phyloP scores from a whole-genome alignment of 2,113 vertebrate genomes.

The Halichoerus grypus region DNA sequence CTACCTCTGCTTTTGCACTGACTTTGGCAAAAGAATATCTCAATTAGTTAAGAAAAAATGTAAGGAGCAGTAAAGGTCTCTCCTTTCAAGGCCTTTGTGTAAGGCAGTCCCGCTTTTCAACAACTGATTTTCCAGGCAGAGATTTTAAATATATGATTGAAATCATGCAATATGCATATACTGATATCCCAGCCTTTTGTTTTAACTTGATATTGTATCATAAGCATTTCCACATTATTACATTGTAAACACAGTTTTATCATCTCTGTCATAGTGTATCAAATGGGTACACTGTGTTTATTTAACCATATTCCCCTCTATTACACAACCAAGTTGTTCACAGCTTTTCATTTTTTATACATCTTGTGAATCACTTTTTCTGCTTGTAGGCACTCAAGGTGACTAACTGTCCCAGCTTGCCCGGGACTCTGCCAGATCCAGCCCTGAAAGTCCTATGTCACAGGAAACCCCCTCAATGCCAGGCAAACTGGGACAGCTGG shows the following conservation, averaged over 20 bases:
- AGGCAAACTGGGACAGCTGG: not conserved
- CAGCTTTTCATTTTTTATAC: not conserved
- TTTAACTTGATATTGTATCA: not conserved
- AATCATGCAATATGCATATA: not conserved
- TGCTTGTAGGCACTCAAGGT: not conserved
- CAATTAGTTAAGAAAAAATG: not conserved
- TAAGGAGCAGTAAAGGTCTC: no score
- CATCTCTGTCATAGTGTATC: not conserved
- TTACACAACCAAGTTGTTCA: not conserved
- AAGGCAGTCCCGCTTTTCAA: not conserved
- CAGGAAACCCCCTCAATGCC: not conserved
- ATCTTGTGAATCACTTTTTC: not conserved
- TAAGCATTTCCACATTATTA: not conserved
- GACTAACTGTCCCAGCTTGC: no score
- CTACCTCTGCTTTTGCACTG: not conserved
- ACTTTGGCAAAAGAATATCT: not conserved
- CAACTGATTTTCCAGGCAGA: not conserved
- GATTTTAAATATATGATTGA: not conserved
- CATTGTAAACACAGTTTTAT: not conserved
- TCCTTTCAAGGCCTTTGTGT: not conserved
- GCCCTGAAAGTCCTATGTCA: not conserved
- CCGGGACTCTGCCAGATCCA: not conserved
- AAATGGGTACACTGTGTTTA: not conserved
- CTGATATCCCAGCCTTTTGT: not conserved
- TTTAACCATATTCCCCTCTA: not conserved